A percentile compares a stretch with the other conserved stretches of the same genome.
These are phyloP conservation scores for Poeciliopsis turneri DNA, from an alignment of 2,797 vertebrate species.

Conservation along the genomic window DNA sequence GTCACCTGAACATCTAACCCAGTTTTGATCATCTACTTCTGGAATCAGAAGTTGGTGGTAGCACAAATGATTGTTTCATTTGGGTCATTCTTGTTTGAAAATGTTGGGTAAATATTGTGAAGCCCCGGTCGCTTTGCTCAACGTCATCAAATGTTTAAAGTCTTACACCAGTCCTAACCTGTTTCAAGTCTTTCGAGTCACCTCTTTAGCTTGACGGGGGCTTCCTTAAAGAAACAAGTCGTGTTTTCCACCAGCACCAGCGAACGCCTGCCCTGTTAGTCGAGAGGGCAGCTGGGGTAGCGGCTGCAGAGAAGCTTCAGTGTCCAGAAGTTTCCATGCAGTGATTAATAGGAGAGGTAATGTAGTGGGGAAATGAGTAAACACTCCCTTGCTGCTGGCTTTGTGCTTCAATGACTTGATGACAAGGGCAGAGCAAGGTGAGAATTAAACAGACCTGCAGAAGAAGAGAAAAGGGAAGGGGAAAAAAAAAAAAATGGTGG, in stretches of 20 bases:
- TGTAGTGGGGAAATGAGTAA: conserved; percentile 99
- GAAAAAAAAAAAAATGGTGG: conserved; percentile 2
- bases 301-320: conserved; percentile 88
- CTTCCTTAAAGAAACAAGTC: conserved; percentile 33
- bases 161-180: neutral
- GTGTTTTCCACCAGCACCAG: too few relatives aligned
- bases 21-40: neutral
- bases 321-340: conserved; percentile 98
- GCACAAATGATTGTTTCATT: neutral
- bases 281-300: conserved; percentile 66
- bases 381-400: conserved; percentile 99
- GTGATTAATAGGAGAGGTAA: conserved; percentile 99
- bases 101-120: neutral
- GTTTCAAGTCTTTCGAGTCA: conserved; percentile 24
- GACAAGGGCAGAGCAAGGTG: conserved; percentile 99
- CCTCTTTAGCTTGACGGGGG: conserved; percentile 15
- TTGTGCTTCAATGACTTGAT: conserved; percentile 99
- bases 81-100: neutral
- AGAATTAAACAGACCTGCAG: conserved; percentile 97
- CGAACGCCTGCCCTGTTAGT: conserved; percentile 67
- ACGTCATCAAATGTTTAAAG: conserved; percentile 2
- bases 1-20: neutral
- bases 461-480: conserved; percentile 76
- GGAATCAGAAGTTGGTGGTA: too few relatives aligned
- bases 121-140: neutral